Base-by-base conservation (phyloP, 1,140 invertebrate genomes). In the Hyposmocoma kahamanoa region DNA sequence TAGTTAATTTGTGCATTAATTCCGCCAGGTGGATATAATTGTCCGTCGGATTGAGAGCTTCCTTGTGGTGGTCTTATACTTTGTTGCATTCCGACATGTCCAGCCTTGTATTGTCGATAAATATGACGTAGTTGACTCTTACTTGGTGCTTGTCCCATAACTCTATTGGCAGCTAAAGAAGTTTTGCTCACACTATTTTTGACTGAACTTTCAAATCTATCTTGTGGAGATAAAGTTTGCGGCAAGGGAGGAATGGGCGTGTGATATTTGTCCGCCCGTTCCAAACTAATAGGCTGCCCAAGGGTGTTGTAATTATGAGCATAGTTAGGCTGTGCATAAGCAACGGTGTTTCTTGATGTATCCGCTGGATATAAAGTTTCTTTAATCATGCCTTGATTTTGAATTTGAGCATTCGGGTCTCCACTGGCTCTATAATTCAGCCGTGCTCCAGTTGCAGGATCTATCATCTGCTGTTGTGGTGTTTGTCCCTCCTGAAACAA, bases 61-160 rank as follows among this genome's bases (percentile, higher is more conserved):
- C 43, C 57, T 20, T 67, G 43, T 50, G 53, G 42, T 19, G 59
- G 42, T 43, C 39, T 60, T 0, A 78, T 48, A 38, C 72, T 81
- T 44, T 83, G 75, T 13, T 76, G 72, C 1, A 75, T 82, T 20
- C 51, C 68, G 4, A 75, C 79, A 10, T 78, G 75, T 1, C 78
- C 82, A 3, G 72, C 76, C 47, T 76, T 82, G 42, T 81, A 84
- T 39, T 77, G 68, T 15, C 79, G 77, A 32, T 84, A 82, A 9
- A 84, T 62, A 21, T 75, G 70, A 48, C 78, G 78, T 22, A 82
- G 62, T 44, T 82, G 78, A 61, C 42, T 72, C 47, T 57, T 77
- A 46, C 75, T 81, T 4, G 75, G 52, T 10, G 56, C 69, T 50
- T 42, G 60, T 0, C 61, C 64, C 3, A 56, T 20, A 17, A 65